These are phyloP conservation scores for Python bivittatus DNA, from an alignment of 2,113 vertebrate species.

Conservation along the genomic window DNA sequence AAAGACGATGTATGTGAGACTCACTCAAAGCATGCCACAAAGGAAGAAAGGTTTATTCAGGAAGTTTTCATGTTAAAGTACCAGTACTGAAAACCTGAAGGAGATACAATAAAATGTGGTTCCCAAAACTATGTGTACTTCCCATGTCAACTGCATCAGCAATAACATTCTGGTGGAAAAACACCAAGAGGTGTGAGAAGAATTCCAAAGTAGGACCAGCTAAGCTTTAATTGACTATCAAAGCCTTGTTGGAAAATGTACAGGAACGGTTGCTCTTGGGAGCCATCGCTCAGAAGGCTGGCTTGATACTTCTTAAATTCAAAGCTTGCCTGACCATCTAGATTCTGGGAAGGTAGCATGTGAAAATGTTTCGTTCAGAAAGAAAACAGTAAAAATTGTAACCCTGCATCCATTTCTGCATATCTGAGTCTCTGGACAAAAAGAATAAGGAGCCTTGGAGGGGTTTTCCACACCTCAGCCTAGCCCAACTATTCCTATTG, in stretches of 20 bases:
- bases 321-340: neutral
- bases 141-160: neutral
- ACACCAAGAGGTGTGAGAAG: neutral
- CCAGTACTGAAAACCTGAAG: neutral
- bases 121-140: neutral
- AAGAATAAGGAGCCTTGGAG: neutral
- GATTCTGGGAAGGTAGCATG: neutral
- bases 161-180: neutral
- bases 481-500: neutral
- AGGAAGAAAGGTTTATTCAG: neutral
- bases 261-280: neutral
- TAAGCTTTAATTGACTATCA: neutral
- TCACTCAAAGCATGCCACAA: neutral
- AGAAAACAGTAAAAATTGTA: neutral
- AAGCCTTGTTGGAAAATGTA: neutral
- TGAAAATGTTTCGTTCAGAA: neutral
- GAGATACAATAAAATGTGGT: neutral
- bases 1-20: neutral
- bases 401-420: neutral
- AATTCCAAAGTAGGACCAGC: neutral
- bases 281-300: neutral
- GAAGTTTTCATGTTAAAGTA: neutral
- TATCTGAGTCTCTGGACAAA: neutral
- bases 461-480: neutral
- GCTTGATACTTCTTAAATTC: neutral